Evolutionary conservation across 2,113 vertebrate genomes (phyloP), one percentile per base, ranked within the genome.

Genomic region (Pandion haliaetus): DNA sequence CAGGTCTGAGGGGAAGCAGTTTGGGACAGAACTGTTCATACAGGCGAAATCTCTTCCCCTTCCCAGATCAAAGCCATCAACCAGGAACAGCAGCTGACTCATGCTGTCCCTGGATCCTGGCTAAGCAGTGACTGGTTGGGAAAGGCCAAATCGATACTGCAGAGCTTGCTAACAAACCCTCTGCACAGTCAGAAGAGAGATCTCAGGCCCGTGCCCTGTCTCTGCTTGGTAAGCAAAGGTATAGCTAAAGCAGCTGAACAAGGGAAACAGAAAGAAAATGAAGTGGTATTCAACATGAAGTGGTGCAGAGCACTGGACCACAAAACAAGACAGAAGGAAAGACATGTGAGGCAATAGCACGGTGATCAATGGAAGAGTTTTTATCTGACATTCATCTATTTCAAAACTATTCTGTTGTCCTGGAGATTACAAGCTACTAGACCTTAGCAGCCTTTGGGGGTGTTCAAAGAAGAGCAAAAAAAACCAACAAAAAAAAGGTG

Each of bases 401-500:
- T 59, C 28, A 42, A 8, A 86, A 63, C 14, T 31, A 47, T 38
- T 72, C 29, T 61, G 6, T 19, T 77, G 11, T 23, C 28, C 54
- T 54, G 14, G 31, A 55, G 34, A 54, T 59, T 20, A 72, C 36
- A 66, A 45, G 6, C 10, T 61, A 26, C 47, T 18, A 67, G n/a
- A 44, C 36, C 44, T 59, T 24, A 47, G 40, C 18, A 92, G 45
- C 6, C 16, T n/a, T 16, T 42, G 14, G 4, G 5, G 8, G 8
- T 7, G 8, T n/a, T 61, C 23, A 44, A 57, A 79, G 10, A 36
- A 29, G 19, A 77, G 17, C 8, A 23, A 28, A 29, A 61, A 17
- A 21, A 36, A 2, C 0, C 2, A 36, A 2, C 20, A 9, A 28
- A 28, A 52, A 76, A 65, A 19, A 54, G 7, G n/a, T 47, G 16